phyloP scores from a whole-genome alignment of 2,888 invertebrate genomes.

The Emesis furor region DNA sequence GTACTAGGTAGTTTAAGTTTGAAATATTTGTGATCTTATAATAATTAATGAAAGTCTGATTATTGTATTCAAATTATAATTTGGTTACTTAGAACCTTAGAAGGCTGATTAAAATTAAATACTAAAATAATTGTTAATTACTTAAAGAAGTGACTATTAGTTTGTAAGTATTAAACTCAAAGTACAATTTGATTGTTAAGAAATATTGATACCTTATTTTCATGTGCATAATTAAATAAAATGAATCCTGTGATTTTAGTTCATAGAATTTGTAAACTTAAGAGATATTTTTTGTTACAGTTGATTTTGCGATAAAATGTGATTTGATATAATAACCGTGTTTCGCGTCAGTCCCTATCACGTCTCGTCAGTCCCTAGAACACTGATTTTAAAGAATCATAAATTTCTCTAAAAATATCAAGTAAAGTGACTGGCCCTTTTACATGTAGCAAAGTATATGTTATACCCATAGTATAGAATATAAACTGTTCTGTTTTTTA shows the following conservation, averaged over 20 bases:
- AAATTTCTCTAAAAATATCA: conserved; percentile 42
- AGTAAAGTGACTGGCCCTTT: conserved; percentile 45
- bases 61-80: conserved; percentile 4
- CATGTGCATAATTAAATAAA: not conserved
- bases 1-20: no score
- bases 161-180: conserved; percentile 5
- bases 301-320: conserved; percentile 23
- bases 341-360: conserved; percentile 51
- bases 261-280: not conserved
- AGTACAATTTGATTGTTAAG: not conserved
- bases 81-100: not conserved
- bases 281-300: no score
- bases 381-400: conserved; percentile 34
- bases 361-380: conserved; percentile 36
- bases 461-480: conserved; percentile 8
- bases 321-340: conserved; percentile 37
- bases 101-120: not conserved
- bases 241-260: not conserved
- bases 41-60: conserved; percentile 11
- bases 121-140: not conserved
- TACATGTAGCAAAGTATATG: conserved; percentile 29
- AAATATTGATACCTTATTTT: not conserved
- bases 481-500: conserved; percentile 25
- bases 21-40: no score
- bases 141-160: conserved; percentile 1